Evolutionary conservation across 2,888 invertebrate genomes (phyloP), one percentile per base, ranked within the genome.

Genomic region (Drosophila setosimentum): DNA sequence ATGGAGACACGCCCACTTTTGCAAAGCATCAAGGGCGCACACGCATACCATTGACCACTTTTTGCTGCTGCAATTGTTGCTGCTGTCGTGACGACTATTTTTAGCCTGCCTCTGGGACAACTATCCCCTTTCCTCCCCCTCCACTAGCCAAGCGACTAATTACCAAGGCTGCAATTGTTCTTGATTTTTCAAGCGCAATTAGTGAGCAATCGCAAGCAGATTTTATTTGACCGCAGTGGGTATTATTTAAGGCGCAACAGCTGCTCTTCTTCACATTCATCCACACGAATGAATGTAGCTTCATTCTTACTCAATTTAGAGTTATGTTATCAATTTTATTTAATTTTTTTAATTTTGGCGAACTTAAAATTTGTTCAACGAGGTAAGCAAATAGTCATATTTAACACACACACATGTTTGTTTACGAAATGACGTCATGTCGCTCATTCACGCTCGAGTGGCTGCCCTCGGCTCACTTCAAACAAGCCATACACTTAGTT

Each of bases 1-100:
- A 85, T 85, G 73, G 42, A 55, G 79, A 83, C 76, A 85, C 87
- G 87, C 85, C 87, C 59, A 80, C 85, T 82, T 74, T 81, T 55
- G 68, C 59, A 62, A 40, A 29, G 51, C 61, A 79, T 79, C 81
- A 87, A 83, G 85, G 87, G 83, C 87, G 66, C 69, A 59, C 63
- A 58, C 67, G 61, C 54, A 61, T 63, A 70, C 54, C 62, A 63
- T 37, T 48, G 55, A 29, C 69, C 33, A 68, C 57, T 57, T 68
- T 60, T 59, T 61, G 49, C 30, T 54, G 67, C 65, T 57, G 51
- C 49, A 29, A 32, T 40, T 62, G 63, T 13, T 35, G 53, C 37
- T 68, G 54, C 27, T 65, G 63, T 68, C 74, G 71, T 67, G 65
- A 53, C 68, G 45, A 61, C 73, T 80, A 79, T 80, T 73, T 79